Evolutionary conservation across 2,888 invertebrate species (phyloP).

Genomic region (Fragum fragum): DNA sequence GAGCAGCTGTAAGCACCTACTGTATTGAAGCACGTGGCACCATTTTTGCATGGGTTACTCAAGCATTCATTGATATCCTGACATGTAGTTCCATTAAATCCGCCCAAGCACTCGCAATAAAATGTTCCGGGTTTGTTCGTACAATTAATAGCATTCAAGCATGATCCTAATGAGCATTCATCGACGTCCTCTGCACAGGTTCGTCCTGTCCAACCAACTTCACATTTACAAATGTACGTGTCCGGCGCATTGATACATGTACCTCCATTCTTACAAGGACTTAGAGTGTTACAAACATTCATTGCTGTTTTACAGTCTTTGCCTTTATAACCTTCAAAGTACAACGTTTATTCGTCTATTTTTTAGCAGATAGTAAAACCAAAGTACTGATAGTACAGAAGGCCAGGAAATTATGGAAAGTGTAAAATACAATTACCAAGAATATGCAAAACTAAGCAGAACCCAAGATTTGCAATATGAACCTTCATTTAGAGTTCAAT

Average conservation of each 20-base stretch:
- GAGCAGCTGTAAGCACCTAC: not conserved
- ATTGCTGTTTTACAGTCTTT: not conserved
- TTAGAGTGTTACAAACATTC: not conserved
- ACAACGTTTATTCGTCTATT: too few relatives aligned
- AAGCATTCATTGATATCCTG: constrained; percentile 9
- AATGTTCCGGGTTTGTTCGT: constrained; percentile 1
- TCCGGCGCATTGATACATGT: not conserved
- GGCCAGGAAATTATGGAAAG: too few relatives aligned
- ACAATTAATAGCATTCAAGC: not conserved
- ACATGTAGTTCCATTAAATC: constrained; percentile 12
- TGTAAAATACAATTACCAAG: too few relatives aligned
- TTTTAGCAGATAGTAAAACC: too few relatives aligned
- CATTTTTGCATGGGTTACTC: not conserved
- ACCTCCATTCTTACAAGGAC: constrained; percentile 9
- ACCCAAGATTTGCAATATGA: too few relatives aligned
- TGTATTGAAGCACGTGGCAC: constrained; percentile 8
- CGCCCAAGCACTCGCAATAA: not conserved
- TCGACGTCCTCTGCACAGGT: constrained; percentile 5
- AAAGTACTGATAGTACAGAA: too few relatives aligned
- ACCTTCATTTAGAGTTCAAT: too few relatives aligned
- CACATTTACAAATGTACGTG: not conserved
- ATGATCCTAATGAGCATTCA: constrained; percentile 4
- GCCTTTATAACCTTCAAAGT: constrained; percentile 3
- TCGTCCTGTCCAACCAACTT: not conserved
- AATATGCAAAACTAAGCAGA: too few relatives aligned